Evolutionary conservation across 2,888 invertebrate species (phyloP).

Genomic region (Xestia c-nigrum): DNA sequence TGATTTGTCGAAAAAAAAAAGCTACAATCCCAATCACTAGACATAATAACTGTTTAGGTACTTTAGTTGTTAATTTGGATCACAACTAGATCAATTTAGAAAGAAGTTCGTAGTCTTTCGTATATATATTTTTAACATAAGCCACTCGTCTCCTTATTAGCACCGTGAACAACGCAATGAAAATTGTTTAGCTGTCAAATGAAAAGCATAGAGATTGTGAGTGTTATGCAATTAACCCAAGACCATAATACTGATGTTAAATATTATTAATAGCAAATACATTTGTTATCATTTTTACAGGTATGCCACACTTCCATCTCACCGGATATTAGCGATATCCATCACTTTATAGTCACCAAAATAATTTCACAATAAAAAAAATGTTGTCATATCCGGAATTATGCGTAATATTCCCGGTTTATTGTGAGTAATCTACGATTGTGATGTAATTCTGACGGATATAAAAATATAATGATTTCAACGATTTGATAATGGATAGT

Average conservation of each 20-base stretch:
- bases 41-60: no score
- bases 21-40: no score
- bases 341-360: background rate
- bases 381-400: slow-evolving; percentile 7
- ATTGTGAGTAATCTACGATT: background rate
- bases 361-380: background rate
- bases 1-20: no score
- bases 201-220: background rate
- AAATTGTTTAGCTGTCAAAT: background rate
- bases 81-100: no score
- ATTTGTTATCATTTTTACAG: background rate
- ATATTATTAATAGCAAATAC: background rate
- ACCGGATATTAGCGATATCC: background rate
- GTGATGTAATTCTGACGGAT: background rate
- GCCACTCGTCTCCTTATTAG: background rate
- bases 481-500: background rate
- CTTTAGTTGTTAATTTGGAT: no score
- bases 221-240: background rate
- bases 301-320: background rate
- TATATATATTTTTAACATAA: background rate
- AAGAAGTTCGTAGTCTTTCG: no score
- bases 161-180: background rate
- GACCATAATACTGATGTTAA: background rate
- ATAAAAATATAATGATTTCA: background rate
- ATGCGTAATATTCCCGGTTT: background rate